These are phyloP conservation scores for Manacus vitellinus DNA, from an alignment of 2,113 vertebrate genomes.

Conservation along the genomic window DNA sequence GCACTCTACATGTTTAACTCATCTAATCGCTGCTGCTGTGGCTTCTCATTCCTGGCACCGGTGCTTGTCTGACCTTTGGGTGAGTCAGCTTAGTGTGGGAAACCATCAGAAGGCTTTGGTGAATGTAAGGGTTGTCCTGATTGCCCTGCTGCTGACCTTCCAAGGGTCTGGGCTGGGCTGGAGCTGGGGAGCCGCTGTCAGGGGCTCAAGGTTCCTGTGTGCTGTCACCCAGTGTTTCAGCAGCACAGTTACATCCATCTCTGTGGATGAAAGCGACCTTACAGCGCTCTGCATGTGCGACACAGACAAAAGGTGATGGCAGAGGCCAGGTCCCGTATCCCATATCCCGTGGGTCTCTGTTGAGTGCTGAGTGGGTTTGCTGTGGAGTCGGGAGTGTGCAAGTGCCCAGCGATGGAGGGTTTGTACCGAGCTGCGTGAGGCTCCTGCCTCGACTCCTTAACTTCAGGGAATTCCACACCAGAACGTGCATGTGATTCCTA, in stretches of 20 bases:
- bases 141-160: not conserved
- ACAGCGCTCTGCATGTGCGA: accelerated
- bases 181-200: not conserved
- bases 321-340: not conserved
- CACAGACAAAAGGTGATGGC: not conserved
- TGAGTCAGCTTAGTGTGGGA: not conserved
- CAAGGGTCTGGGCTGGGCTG: accelerated
- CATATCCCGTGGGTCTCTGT: accelerated
- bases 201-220: not conserved
- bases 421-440: accelerated
- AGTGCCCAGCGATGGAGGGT: accelerated
- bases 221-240: not conserved
- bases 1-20: accelerated
- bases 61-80: not conserved
- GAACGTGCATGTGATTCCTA: not conserved
- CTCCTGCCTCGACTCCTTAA: not conserved
- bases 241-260: accelerated
- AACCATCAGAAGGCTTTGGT: not conserved
- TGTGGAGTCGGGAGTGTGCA: accelerated
- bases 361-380: no score
- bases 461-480: not conserved
- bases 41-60: not conserved
- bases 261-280: not conserved
- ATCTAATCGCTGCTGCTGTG: not conserved
- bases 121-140: not conserved